Percentiles rank a stretch among this genome's conserved stretches.
Conservation (phyloP, 2,797 vertebrate species). For the Novumbra hubbsi region DNA sequence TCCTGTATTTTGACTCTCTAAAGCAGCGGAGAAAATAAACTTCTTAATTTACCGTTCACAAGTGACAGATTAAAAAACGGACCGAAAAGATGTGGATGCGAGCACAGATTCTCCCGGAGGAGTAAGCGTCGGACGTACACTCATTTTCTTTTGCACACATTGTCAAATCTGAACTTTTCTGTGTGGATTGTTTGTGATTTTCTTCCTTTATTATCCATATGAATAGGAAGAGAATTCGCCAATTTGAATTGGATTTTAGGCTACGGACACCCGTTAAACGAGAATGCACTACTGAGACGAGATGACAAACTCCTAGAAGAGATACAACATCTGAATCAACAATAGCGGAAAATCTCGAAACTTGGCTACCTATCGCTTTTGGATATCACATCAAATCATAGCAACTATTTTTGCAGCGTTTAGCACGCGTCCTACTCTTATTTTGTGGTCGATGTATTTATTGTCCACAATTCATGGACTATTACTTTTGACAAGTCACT, state of each 20-base stretch:
- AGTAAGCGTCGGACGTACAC: slow-evolving; percentile 31
- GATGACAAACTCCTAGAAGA: slow-evolving; percentile 54
- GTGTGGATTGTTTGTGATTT: slow-evolving; percentile 33
- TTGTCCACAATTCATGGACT: slow-evolving; percentile 1
- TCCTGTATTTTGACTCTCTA: slow-evolving; percentile 20
- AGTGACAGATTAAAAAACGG: slow-evolving; percentile 53
- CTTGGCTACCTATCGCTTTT: slow-evolving; percentile 1
- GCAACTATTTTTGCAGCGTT: slow-evolving; percentile 12
- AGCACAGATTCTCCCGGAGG: slow-evolving; percentile 26
- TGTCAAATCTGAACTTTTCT: slow-evolving; percentile 39
- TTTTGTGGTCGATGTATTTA: background rate
- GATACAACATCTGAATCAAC: slow-evolving; percentile 28
- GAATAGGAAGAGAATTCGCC: slow-evolving; percentile 27
- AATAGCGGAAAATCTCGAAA: background rate
- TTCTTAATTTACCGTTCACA: slow-evolving; percentile 66
- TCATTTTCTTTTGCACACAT: slow-evolving; percentile 22
- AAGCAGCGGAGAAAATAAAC: slow-evolving; percentile 26
- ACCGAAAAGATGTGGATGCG: slow-evolving; percentile 69
- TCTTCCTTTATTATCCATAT: slow-evolving; percentile 19
- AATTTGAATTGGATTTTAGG: slow-evolving; percentile 38
- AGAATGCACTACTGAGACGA: slow-evolving; percentile 49
- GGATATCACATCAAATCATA: slow-evolving; percentile 26
- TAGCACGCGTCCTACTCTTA: slow-evolving; percentile 12
- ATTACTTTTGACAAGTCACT: slow-evolving; percentile 14
- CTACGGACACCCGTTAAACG: slow-evolving; percentile 29